Evolutionary conservation across 2,797 vertebrate species (phyloP), one percentile per base, ranked within the genome.

Genomic region (Sphaeramia orbicularis): DNA sequence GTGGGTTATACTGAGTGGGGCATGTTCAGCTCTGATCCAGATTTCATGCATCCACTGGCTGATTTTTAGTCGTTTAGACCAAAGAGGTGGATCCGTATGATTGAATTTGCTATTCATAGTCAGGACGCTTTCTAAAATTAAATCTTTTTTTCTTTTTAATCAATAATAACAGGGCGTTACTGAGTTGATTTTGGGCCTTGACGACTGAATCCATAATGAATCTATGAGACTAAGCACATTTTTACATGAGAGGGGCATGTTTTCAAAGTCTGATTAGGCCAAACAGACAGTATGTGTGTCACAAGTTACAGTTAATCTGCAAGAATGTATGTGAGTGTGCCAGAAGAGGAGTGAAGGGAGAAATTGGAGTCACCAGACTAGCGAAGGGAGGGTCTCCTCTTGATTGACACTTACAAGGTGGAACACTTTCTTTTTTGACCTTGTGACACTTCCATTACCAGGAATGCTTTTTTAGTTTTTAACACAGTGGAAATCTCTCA

Each of bases 351-450:
- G 11, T 3, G 18, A 14, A 24, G 21, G 45, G 21, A 76, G 78
- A 27, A 84, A 85, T 51, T 71, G 0, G 3, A 74, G 53, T 76
- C 69, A 69, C 43, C 61, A 63, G 68, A 80, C 50, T 32, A 35
- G 1, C 0, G 36, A 24, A 65, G 48, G 51, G 57, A 61, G 21
- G 36, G 11, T 63, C 48, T 42, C 43, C 19, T 48, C 44, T 57
- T 77, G 65, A 84, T 19, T 80, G 77, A 73, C 83, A 83, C 67
- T 83, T 74, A 72, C 15, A 55, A 52, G 54, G 40, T 65, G 58
- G 62, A 65, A 84, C 83, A 64, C 30, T 12, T 68, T 85, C 50
- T 71, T 56, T 49, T 65, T 62, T 85, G 58, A 84, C 76, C 78
- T 74, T 48, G 38, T 56, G 45, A 53, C 57, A 53, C 10, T 64